These are phyloP conservation scores for Nasonia vitripennis DNA, from an alignment of 1,140 invertebrate species.

Conservation along the genomic window DNA sequence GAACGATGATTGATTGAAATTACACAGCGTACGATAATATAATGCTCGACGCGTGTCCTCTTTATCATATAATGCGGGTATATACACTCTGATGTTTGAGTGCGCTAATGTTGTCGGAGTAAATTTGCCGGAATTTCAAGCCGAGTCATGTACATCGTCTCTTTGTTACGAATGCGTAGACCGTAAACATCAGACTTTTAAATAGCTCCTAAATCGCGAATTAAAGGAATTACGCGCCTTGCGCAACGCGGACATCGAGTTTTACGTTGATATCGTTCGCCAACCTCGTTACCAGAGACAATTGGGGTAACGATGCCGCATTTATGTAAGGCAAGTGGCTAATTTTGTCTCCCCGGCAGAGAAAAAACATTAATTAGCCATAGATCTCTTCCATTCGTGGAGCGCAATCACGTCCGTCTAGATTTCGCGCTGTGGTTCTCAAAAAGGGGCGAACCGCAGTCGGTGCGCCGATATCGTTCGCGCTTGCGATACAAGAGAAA, in stretches of 20 bases:
- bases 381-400: background rate
- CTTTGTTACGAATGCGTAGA: background rate
- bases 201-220: background rate
- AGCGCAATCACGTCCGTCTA: background rate
- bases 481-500: constrained; percentile 10
- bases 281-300: background rate
- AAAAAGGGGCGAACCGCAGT: background rate
- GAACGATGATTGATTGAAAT: too few species aligned
- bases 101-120: too few species aligned
- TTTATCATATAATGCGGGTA: too few species aligned
- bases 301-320: constrained; percentile 14
- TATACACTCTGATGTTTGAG: too few species aligned
- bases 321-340: constrained; percentile 11
- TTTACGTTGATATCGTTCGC: background rate
- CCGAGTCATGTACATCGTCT: background rate
- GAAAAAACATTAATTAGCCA: constrained; percentile 8
- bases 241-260: background rate
- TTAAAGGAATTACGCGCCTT: background rate
- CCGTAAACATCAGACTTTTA: background rate
- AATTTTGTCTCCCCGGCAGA: background rate
- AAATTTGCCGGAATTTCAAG: too few species aligned
- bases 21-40: too few species aligned
- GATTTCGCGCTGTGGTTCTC: background rate
- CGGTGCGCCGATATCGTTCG: background rate
- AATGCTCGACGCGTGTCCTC: too few species aligned